Conservation (phyloP, 2,888 invertebrate genomes). For the Halictus ligatus region DNA sequence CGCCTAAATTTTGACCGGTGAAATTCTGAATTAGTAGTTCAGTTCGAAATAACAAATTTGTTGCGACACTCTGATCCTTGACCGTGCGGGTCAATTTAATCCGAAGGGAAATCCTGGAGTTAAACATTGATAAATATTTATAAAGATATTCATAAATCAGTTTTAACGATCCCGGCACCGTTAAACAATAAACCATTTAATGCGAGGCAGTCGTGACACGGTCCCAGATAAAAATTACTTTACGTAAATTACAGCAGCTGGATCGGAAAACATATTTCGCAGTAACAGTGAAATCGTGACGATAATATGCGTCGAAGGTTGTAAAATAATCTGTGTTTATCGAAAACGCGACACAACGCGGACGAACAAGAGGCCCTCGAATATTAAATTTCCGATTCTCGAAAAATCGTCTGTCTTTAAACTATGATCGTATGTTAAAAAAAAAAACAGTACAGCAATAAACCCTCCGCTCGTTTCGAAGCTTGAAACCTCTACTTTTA, state of each 20-base stretch:
- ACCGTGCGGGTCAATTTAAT: neutral
- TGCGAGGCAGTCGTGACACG: neutral
- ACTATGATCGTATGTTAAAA: no score
- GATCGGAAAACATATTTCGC: neutral
- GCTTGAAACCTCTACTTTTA: neutral
- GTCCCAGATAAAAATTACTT: neutral
- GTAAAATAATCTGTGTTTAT: neutral
- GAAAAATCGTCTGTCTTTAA: neutral
- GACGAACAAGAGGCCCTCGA: neutral
- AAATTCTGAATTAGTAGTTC: neutral
- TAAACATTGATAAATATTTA: neutral
- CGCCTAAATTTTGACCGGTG: no score
- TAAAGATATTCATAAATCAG: neutral
- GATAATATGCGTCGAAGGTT: neutral
- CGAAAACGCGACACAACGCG: neutral
- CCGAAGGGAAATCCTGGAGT: neutral
- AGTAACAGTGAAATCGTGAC: neutral
- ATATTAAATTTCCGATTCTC: neutral
- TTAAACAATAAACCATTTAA: slow-evolving; percentile 1
- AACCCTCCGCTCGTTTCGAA: neutral
- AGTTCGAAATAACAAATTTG: neutral
- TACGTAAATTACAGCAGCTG: neutral
- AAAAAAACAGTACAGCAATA: no score
- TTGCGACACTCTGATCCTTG: neutral
- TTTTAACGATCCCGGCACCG: neutral